phyloP scores from a whole-genome alignment of 2,113 vertebrate species.

The Halichoerus grypus region DNA sequence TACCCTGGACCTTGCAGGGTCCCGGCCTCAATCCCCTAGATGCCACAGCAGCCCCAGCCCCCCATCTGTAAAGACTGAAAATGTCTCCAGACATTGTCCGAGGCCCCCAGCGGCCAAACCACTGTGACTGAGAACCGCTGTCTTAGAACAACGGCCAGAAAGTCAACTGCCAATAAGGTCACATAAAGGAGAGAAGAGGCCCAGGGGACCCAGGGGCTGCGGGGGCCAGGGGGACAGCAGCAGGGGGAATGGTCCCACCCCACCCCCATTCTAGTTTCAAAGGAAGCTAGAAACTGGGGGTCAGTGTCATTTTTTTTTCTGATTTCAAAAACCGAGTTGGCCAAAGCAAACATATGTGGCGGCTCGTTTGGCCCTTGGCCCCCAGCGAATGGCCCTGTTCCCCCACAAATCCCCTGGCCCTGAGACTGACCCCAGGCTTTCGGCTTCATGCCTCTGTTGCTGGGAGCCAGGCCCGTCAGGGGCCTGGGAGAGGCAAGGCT shows the following conservation, averaged over 20 bases:
- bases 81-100: fast-evolving
- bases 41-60: neutral
- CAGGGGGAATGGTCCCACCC: neutral
- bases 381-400: too few relatives aligned
- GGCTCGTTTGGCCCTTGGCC: neutral
- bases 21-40: neutral
- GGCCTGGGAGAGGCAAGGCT: neutral
- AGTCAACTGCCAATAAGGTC: fast-evolving
- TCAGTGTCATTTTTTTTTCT: neutral
- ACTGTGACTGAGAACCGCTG: fast-evolving
- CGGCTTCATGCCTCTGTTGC: neutral
- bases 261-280: neutral
- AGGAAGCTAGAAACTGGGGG: neutral
- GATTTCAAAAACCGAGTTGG: neutral
- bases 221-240: neutral
- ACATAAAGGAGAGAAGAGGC: neutral
- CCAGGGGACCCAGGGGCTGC: fast-evolving
- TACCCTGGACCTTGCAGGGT: fast-evolving
- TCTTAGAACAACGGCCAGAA: neutral
- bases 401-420: fast-evolving
- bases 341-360: neutral
- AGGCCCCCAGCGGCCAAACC: fast-evolving
- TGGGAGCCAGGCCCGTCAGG: fast-evolving
- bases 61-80: neutral
- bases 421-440: neutral